These are phyloP conservation scores for Acanthornis magna DNA, from an alignment of 2,797 vertebrate species.

Conservation along the genomic window DNA sequence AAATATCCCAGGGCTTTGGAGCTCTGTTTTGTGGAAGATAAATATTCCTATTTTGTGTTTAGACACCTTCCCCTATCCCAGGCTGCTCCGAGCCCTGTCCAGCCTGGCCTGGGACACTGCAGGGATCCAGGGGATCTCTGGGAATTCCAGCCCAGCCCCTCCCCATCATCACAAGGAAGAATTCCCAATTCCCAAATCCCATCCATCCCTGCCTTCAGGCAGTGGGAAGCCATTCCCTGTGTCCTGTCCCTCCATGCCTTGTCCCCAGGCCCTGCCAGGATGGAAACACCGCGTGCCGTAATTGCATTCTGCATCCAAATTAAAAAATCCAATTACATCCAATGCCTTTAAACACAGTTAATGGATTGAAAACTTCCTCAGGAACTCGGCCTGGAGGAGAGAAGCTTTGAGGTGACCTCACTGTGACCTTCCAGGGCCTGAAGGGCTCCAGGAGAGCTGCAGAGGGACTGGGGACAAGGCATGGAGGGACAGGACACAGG, in stretches of 20 bases:
- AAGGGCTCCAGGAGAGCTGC: neutral
- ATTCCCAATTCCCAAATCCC: neutral
- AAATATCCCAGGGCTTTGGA: neutral
- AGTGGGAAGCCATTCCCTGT: neutral
- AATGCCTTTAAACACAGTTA: neutral
- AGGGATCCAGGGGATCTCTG: neutral
- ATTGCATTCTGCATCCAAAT: neutral
- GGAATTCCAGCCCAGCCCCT: neutral
- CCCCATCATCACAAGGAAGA: neutral
- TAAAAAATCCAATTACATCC: neutral
- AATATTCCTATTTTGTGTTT: neutral
- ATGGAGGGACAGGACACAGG: neutral
- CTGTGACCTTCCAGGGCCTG: neutral
- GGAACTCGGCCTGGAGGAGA: neutral
- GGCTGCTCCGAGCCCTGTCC: neutral
- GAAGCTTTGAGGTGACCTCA: neutral
- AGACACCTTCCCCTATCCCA: neutral
- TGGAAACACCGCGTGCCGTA: neutral
- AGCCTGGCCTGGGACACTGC: neutral
- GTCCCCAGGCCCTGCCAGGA: neutral
- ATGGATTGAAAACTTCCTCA: neutral
- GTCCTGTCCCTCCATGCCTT: neutral
- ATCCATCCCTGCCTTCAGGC: neutral
- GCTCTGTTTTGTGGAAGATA: fast-evolving
- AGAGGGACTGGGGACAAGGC: neutral